phyloP scores from a whole-genome alignment of 1,140 invertebrate genomes.

The Galendromus occidentalis region DNA sequence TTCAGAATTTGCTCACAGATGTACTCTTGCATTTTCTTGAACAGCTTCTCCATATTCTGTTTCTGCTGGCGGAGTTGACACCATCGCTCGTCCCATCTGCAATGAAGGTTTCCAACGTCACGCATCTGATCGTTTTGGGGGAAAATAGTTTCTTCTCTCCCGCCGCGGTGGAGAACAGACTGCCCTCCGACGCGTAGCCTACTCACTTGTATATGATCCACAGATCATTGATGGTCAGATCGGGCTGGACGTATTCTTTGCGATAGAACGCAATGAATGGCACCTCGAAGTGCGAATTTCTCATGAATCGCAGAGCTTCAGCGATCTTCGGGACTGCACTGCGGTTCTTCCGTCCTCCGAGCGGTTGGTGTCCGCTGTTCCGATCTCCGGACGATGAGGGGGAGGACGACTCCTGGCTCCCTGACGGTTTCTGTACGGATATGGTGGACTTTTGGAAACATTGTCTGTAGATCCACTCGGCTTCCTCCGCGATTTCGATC shows the following conservation, averaged over 20 bases:
- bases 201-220: constrained; percentile 82
- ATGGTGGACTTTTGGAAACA: constrained; percentile 66
- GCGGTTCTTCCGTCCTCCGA: constrained; percentile 27
- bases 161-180: no score
- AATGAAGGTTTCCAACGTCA: no score
- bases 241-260: constrained; percentile 90
- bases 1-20: constrained; percentile 65
- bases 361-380: constrained; percentile 18
- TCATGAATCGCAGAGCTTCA: constrained; percentile 83
- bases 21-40: constrained; percentile 79
- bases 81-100: constrained; percentile 39
- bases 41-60: constrained; percentile 52
- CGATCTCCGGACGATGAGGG: constrained; percentile 12
- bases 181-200: no score
- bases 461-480: constrained; percentile 91
- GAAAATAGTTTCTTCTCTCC: no score
- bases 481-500: constrained; percentile 73
- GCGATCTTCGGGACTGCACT: constrained; percentile 66
- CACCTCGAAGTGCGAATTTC: constrained; percentile 70
- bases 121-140: no score
- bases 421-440: constrained; percentile 43
- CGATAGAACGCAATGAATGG: constrained; percentile 97
- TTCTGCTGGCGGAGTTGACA: constrained; percentile 75
- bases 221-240: constrained; percentile 79
- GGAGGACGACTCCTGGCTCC: constrained; percentile 15